phyloP scores from a whole-genome alignment of 2,797 vertebrate species.

The Scleropages formosus region DNA sequence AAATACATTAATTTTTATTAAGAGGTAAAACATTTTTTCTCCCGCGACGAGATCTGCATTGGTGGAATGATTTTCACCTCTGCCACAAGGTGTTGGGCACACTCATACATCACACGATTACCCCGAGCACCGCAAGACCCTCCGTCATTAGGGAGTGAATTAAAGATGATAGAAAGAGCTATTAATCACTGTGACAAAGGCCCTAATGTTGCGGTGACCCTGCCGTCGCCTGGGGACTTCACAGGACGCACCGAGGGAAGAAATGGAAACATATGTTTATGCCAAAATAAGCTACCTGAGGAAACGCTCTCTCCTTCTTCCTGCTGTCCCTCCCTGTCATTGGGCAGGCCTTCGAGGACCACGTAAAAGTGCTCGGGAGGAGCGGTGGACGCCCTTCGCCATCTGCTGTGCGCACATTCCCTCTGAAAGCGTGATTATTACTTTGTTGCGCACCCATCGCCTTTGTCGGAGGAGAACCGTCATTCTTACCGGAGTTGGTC shows the following conservation, averaged over 20 bases:
- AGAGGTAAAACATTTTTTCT: constrained; percentile 88
- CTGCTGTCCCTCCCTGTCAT: constrained; percentile 44
- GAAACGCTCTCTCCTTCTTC: constrained; percentile 61
- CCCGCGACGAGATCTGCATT: constrained; percentile 92
- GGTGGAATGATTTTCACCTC: constrained; percentile 98
- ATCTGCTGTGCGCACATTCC: not conserved
- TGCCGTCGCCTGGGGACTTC: constrained; percentile 83
- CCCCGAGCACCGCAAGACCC: constrained; percentile 91
- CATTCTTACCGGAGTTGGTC: no score
- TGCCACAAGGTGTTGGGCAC: constrained; percentile 95
- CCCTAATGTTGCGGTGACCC: constrained; percentile 99
- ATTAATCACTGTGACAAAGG: constrained; percentile 99
- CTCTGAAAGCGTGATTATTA: no score
- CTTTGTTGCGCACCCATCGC: no score
- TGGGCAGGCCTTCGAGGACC: constrained; percentile 10
- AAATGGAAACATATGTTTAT: constrained; percentile 99
- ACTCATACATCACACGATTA: constrained; percentile 99
- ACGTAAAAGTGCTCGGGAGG: not conserved
- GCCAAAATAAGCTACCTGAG: constrained; percentile 96
- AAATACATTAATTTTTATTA: constrained; percentile 97
- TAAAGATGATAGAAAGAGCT: constrained; percentile 99
- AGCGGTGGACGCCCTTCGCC: not conserved
- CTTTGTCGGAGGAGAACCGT: no score
- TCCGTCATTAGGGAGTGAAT: constrained; percentile 99
- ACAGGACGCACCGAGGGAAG: constrained; percentile 84